Evolutionary conservation across 2,113 vertebrate species (phyloP), one percentile per base, ranked within the genome.

Genomic region (Xenus cinereus): DNA sequence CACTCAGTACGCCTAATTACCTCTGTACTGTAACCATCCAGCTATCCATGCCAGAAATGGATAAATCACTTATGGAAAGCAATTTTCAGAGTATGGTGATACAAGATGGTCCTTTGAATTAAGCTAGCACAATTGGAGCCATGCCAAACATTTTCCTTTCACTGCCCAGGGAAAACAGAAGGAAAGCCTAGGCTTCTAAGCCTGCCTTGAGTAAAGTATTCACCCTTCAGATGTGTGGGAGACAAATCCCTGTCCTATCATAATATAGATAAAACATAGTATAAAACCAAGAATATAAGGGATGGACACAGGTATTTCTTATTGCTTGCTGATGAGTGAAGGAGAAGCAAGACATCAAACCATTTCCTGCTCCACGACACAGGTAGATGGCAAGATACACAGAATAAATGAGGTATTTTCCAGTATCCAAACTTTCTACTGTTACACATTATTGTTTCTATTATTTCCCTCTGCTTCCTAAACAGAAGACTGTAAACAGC

Each of bases 81-180:
- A 75, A 82, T 92, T 93, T 95, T 78, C 80, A 84, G 89, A 91
- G 53, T 50, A 73, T 20, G 24, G 76, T 30, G 74, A 76, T 82
- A 81, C 45, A 85, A 91, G 81, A 91, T 17, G 54, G 77, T 64
- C 45, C 74, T 85, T 87, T 73, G 91, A 96, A 95, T 92, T 46
- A 92, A 89, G 57, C 50, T 57, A 78, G 37, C 23, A 68, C 23
- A n/a, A n/a, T 0, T 87, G 90, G 66, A 93, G 35, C 14, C 22
- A 62, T 2, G 60, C 80, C 80, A 91, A 60, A 66, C 57, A 57
- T 45, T 84, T 63, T 79, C 74, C 28, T 90, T 50, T 81, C 89
- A 27, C 45, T 69, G 80, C 45, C 50, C 60, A 48, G 45, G 68
- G 73, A 92, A 60, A 81, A 9, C 27, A 90, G 68, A 78, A 81